These are phyloP conservation scores for Caligus rogercresseyi DNA, from an alignment of 1,140 invertebrate species.

Conservation along the genomic window DNA sequence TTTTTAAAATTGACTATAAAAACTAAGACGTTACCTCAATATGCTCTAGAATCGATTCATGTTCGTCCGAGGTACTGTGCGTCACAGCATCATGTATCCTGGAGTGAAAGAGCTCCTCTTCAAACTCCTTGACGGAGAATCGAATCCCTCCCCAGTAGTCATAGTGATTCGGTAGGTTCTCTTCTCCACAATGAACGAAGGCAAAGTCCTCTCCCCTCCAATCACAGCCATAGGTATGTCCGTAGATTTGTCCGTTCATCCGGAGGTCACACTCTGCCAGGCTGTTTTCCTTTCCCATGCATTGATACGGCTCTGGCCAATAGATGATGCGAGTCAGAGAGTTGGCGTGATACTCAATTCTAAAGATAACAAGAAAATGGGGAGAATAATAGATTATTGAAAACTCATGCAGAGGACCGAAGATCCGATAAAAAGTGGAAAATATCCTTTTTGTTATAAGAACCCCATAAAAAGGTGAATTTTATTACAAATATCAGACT, in stretches of 20 bases:
- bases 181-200: constrained; percentile 73
- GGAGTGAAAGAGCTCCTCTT: constrained; percentile 61
- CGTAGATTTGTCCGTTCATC: constrained; percentile 69
- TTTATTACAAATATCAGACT: too few species aligned
- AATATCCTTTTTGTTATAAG: too few species aligned
- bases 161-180: constrained; percentile 44
- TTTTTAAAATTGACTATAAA: constrained; percentile 18
- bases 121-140: constrained; percentile 72
- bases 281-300: constrained; percentile 56
- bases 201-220: constrained; percentile 71
- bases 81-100: constrained; percentile 58
- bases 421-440: too few species aligned
- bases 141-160: constrained; percentile 93
- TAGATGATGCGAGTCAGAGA: constrained; percentile 68
- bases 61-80: constrained; percentile 41
- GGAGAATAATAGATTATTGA: too few species aligned
- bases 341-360: constrained; percentile 62
- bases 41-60: constrained; percentile 26
- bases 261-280: constrained; percentile 73
- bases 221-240: constrained; percentile 58
- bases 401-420: too few species aligned
- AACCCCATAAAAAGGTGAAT: too few species aligned
- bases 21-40: constrained; percentile 17
- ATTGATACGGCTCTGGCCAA: constrained; percentile 80
- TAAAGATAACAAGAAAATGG: not conserved